These are phyloP conservation scores for Miniopterus natalensis DNA, from an alignment of 2,113 vertebrate genomes.

Conservation along the genomic window DNA sequence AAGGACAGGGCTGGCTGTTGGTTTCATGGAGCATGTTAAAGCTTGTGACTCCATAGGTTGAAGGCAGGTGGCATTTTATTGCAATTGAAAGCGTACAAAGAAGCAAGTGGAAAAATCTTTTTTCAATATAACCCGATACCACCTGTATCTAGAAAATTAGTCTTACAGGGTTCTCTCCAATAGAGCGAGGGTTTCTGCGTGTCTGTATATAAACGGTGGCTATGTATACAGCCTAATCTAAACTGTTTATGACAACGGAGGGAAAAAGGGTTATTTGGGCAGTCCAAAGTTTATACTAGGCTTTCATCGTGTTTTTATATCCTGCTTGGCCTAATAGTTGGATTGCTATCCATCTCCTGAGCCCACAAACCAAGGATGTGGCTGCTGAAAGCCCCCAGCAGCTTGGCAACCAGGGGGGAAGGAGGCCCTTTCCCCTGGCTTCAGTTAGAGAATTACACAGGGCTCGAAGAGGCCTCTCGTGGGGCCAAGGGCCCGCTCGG, in stretches of 20 bases:
- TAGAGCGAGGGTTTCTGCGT: background rate
- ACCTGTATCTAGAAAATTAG: background rate
- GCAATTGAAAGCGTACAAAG: background rate
- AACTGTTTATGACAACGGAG: conserved; percentile 18
- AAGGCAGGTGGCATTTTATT: background rate
- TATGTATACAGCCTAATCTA: background rate
- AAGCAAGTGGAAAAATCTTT: background rate
- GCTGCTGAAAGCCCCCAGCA: background rate
- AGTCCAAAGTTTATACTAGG: conserved; percentile 23
- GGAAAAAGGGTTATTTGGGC: conserved; percentile 24
- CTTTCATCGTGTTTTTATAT: conserved; percentile 21
- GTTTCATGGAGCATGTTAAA: background rate
- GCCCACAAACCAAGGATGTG: background rate
- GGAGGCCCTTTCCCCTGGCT: background rate
- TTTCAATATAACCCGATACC: background rate
- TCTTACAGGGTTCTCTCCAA: fast-evolving
- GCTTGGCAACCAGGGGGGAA: background rate
- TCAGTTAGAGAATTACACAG: background rate
- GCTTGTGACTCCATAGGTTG: background rate
- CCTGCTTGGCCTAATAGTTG: background rate
- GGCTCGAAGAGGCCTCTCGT: background rate
- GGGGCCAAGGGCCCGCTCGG: background rate
- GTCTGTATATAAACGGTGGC: background rate
- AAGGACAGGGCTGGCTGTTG: background rate
- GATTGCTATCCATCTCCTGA: background rate